A percentile compares a stretch with the other conserved stretches of the same genome.
phyloP scores from a whole-genome alignment of 2,113 vertebrate genomes.

The Columbina picui region DNA sequence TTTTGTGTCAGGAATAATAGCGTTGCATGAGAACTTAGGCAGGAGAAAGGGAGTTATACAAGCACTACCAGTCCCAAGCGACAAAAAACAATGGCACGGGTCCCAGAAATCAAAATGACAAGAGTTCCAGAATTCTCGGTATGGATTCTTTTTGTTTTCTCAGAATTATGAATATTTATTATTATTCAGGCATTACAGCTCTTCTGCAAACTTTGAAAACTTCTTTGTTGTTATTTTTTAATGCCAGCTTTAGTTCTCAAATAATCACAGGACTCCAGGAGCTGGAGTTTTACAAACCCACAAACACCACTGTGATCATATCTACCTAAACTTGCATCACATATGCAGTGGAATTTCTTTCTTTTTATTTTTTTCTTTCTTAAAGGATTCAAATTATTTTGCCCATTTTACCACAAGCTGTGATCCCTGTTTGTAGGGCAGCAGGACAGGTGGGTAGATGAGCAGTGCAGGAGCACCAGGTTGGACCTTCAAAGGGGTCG shows the following conservation, averaged over 20 bases:
- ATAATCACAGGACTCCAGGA: background rate
- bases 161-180: background rate
- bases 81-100: background rate
- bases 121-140: background rate
- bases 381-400: background rate
- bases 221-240: background rate
- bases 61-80: background rate
- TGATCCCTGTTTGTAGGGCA: background rate
- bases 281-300: background rate
- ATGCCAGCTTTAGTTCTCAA: background rate
- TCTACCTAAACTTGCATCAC: background rate
- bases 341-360: background rate
- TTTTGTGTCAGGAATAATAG: slow-evolving; percentile 4
- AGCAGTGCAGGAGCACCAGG: background rate
- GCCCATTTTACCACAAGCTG: background rate
- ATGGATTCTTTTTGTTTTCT: background rate
- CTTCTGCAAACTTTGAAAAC: background rate
- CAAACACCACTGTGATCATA: background rate
- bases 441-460: background rate
- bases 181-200: background rate
- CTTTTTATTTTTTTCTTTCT: background rate
- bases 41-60: background rate
- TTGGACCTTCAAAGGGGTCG: background rate
- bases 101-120: background rate
- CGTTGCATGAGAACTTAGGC: background rate